A percentile compares a stretch with the other conserved stretches of the same genome.
These are phyloP conservation scores for Heteromurus nitidus DNA, from an alignment of 2,888 invertebrate species.

Conservation along the genomic window DNA sequence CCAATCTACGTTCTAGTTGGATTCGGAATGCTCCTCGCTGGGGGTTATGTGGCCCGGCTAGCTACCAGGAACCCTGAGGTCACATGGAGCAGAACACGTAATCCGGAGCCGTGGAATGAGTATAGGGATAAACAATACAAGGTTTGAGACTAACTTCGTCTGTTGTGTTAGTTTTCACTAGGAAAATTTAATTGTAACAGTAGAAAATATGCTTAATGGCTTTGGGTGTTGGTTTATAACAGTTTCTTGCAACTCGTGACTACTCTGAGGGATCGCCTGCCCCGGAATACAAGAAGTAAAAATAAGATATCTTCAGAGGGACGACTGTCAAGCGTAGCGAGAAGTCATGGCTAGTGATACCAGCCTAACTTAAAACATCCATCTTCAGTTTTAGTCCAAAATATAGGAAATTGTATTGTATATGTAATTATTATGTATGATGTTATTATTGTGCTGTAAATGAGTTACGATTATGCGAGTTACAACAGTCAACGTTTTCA, in stretches of 20 bases:
- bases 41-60: slow-evolving; percentile 58
- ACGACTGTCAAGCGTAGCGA: slow-evolving; percentile 15
- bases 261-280: slow-evolving; percentile 67
- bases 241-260: slow-evolving; percentile 68
- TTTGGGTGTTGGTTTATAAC: slow-evolving; percentile 17
- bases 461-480: slow-evolving; percentile 18
- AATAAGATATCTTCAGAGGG: not conserved
- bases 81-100: slow-evolving; percentile 58
- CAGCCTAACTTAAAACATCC: slow-evolving; percentile 33
- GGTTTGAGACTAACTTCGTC: slow-evolving; percentile 32
- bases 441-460: slow-evolving; percentile 10
- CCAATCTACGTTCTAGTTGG: slow-evolving; percentile 69
- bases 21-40: slow-evolving; percentile 58
- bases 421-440: too few relatives aligned
- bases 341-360: slow-evolving; percentile 1
- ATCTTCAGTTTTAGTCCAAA: slow-evolving; percentile 41
- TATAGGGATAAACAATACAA: slow-evolving; percentile 70
- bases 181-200: not conserved
- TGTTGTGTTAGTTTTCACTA: not conserved
- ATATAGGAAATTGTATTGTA: slow-evolving; percentile 36
- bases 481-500: slow-evolving; percentile 6
- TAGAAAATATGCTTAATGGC: not conserved
- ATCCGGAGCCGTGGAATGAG: slow-evolving; percentile 71
- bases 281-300: slow-evolving; percentile 66
- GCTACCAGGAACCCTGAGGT: slow-evolving; percentile 66